These are phyloP conservation scores for Rapana venosa DNA, from an alignment of 2,888 invertebrate genomes.

Conservation along the genomic window DNA sequence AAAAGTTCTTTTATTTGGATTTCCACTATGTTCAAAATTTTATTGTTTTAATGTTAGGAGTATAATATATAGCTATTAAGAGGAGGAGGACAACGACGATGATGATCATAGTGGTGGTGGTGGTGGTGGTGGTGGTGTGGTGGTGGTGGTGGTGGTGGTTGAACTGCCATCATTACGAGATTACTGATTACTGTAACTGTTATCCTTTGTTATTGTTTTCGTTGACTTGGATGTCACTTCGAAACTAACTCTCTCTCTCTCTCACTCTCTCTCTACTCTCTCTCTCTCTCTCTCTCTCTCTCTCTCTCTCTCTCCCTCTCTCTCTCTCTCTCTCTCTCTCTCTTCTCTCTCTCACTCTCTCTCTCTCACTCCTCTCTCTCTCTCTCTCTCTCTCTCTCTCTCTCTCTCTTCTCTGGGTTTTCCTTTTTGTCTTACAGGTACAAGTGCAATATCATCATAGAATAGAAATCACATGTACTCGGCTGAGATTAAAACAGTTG, in stretches of 20 bases:
- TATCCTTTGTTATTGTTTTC: neutral
- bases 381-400: neutral
- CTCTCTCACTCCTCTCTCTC: neutral
- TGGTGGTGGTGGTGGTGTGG: too few relatives aligned
- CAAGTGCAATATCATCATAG: too few relatives aligned
- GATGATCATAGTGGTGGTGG: too few relatives aligned
- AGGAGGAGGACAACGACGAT: too few relatives aligned
- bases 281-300: neutral
- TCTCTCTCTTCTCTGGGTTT: neutral
- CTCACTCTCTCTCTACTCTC: neutral
- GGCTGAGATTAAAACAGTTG: too few relatives aligned
- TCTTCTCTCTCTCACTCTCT: neutral
- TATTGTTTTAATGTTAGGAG: too few relatives aligned
- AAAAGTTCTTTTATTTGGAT: too few relatives aligned
- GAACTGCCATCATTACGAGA: neutral
- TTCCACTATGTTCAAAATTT: too few relatives aligned
- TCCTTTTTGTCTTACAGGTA: neutral
- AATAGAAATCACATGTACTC: too few relatives aligned
- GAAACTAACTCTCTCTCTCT: neutral
- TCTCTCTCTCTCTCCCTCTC: neutral
- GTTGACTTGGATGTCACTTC: neutral
- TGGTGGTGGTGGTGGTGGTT: neutral
- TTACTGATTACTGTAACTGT: neutral
- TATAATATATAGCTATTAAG: too few relatives aligned
- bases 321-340: neutral